phyloP scores from a whole-genome alignment of 2,113 vertebrate genomes.

The Ciconia stormi region DNA sequence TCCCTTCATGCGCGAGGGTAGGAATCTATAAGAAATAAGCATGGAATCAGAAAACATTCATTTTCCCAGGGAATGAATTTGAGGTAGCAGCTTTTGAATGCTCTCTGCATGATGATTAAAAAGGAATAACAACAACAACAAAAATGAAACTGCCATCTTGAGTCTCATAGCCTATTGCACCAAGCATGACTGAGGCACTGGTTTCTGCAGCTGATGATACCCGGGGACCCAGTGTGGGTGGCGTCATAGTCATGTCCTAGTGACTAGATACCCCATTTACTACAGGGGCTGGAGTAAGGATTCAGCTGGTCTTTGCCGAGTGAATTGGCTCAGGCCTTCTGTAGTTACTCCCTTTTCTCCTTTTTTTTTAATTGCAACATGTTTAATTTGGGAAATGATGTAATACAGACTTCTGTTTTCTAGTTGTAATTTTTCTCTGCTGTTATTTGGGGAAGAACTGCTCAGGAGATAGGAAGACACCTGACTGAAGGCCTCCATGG shows the following conservation, averaged over 20 bases:
- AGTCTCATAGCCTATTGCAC: too few relatives aligned
- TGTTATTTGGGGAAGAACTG: neutral
- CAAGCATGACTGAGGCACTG: neutral
- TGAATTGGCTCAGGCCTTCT: neutral
- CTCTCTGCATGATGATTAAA: neutral
- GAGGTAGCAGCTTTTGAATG: neutral
- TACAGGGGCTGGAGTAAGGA: neutral
- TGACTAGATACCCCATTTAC: neutral
- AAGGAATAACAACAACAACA: neutral
- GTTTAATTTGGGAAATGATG: neutral
- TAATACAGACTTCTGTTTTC: neutral
- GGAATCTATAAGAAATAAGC: neutral
- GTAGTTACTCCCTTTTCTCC: neutral
- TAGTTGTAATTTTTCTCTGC: neutral
- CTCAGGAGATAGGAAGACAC: neutral
- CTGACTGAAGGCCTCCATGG: neutral
- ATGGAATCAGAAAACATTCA: rapidly evolving
- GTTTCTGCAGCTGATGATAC: neutral
- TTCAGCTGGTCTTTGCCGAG: neutral
- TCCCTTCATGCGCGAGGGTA: rapidly evolving
- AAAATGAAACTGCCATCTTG: neutral
- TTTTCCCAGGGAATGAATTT: neutral
- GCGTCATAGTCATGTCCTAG: neutral
- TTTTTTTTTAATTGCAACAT: neutral
- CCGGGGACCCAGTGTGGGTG: neutral